Percentiles rank a stretch among this genome's conserved stretches.
Evolutionary conservation across 2,797 vertebrate genomes (phyloP).

Genomic region (Pseudochromis fuscus): DNA sequence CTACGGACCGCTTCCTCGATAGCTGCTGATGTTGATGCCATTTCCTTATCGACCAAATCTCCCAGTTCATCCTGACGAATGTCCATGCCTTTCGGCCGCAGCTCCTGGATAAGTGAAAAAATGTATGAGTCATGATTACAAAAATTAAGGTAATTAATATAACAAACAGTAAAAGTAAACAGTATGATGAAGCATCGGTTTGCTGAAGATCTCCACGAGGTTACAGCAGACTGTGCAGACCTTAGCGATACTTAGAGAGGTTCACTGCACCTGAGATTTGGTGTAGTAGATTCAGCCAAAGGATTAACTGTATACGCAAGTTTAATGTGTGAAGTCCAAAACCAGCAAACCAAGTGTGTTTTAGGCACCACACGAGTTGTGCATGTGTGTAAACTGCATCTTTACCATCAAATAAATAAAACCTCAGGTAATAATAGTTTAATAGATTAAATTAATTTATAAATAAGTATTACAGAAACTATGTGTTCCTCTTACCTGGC

Average conservation of each 20-base stretch:
- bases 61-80: constrained; percentile 95
- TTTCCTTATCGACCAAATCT: constrained; percentile 98
- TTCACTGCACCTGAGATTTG: no score
- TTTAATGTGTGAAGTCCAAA: no score
- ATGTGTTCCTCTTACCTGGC: constrained; percentile 85
- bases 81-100: constrained; percentile 93
- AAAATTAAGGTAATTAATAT: background rate
- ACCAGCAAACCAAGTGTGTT: no score
- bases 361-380: no score
- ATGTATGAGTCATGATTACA: background rate
- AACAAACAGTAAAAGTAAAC: background rate
- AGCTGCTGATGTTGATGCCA: constrained; percentile 93
- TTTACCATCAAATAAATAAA: no score
- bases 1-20: constrained; percentile 95
- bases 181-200: background rate
- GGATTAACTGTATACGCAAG: no score
- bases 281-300: no score
- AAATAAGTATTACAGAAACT: background rate
- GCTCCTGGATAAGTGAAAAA: constrained; percentile 83
- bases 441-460: background rate
- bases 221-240: background rate
- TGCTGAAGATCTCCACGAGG: background rate
- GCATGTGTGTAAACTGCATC: no score
- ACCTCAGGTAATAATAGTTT: no score
- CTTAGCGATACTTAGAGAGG: background rate